Percentiles rank a stretch among this genome's conserved stretches.
Conservation (phyloP, 2,113 vertebrate genomes). For the Gavia stellata region DNA sequence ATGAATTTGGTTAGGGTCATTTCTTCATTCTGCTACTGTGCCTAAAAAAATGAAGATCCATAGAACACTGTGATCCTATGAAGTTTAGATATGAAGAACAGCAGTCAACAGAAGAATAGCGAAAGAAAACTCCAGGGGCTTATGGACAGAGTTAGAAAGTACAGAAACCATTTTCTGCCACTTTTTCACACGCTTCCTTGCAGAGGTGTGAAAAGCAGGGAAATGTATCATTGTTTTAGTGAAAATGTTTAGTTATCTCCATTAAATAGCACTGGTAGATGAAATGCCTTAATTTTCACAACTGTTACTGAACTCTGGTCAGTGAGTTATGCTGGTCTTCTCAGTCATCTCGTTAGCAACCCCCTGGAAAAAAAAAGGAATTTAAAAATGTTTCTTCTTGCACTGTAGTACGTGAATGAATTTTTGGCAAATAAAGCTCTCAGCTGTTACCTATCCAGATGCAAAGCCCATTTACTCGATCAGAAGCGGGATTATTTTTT, state of each 20-base stretch:
- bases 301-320: neutral
- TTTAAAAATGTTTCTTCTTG: neutral
- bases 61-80: no score
- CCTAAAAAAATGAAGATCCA: neutral
- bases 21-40: neutral
- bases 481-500: neutral
- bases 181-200: neutral
- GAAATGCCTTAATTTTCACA: neutral
- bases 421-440: neutral
- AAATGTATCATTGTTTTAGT: neutral
- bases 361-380: neutral
- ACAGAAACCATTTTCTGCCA: neutral
- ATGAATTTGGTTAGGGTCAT: neutral
- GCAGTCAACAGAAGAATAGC: neutral
- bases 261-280: neutral
- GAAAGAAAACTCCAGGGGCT: neutral
- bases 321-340: neutral
- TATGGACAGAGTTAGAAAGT: neutral
- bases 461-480: neutral
- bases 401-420: fast-evolving
- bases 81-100: neutral
- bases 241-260: neutral
- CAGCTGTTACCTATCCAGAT: neutral
- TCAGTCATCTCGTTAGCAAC: neutral
- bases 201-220: neutral